phyloP scores from a whole-genome alignment of 2,888 invertebrate genomes.

The Polylopha cassiicola region DNA sequence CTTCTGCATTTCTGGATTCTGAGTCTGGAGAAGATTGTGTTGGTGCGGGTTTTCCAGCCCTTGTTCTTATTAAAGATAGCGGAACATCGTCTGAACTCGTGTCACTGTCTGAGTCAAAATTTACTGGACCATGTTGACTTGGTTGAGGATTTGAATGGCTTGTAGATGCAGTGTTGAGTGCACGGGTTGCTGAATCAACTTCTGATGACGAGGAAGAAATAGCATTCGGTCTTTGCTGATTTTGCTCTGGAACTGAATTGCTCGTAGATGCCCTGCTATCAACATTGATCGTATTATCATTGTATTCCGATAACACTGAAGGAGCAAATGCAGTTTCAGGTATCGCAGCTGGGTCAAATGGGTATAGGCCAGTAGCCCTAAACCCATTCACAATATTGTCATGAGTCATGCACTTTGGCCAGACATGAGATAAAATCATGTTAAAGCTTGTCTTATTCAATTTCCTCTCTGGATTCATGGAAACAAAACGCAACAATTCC shows the following conservation, averaged over 20 bases:
- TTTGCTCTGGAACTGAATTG: conserved; percentile 1
- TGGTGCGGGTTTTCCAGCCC: not conserved
- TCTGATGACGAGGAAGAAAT: not conserved
- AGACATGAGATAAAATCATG: not conserved
- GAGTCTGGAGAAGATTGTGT: conserved; percentile 1
- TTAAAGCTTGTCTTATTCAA: not conserved
- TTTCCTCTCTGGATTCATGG: not conserved
- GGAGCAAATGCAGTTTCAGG: conserved; percentile 18
- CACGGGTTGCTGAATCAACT: not conserved
- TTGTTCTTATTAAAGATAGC: not conserved
- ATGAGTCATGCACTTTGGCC: conserved; percentile 20
- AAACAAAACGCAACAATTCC: not conserved
- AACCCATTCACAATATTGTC: conserved; percentile 17
- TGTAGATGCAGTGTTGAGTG: not conserved
- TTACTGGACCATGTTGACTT: not conserved
- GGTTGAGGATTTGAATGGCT: not conserved
- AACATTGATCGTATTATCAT: not conserved
- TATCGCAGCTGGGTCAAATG: conserved; percentile 15
- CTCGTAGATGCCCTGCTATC: not conserved
- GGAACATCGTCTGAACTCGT: conserved; percentile 1
- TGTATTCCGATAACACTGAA: conserved; percentile 1
- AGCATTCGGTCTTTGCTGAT: not conserved
- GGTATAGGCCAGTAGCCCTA: conserved; percentile 20
- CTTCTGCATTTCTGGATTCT: conserved; percentile 9
- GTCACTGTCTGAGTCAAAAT: not conserved